Evolutionary conservation across 2,888 invertebrate genomes (phyloP).

Genomic region (Altica lythri): DNA sequence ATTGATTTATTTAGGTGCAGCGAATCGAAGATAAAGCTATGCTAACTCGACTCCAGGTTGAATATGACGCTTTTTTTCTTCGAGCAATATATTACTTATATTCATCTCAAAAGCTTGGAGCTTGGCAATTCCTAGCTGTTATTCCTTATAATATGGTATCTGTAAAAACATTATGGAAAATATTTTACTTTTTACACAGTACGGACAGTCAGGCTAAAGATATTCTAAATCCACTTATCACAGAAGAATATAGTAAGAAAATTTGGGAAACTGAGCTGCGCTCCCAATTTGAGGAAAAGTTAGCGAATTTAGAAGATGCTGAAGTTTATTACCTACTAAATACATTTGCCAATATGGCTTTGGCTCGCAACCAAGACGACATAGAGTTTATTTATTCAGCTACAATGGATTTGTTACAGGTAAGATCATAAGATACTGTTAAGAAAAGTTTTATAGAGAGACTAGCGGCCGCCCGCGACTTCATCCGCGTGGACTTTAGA

Average conservation of each 20-base stretch:
- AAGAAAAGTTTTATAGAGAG: no score
- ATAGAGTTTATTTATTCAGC: conserved; percentile 68
- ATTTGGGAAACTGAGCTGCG: conserved; percentile 59
- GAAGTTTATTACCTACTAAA: conserved; percentile 79
- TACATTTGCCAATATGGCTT: conserved; percentile 79
- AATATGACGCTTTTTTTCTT: conserved; percentile 75
- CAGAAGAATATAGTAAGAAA: conserved; percentile 58
- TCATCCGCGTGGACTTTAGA: no score
- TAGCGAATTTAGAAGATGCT: conserved; percentile 68
- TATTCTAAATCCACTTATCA: conserved; percentile 46
- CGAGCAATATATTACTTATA: conserved; percentile 72
- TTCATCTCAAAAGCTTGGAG: conserved; percentile 71
- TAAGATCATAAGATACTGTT: no score
- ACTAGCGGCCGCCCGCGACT: no score
- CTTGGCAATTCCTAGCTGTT: conserved; percentile 82
- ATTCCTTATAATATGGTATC: conserved; percentile 70
- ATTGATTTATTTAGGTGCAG: conserved; percentile 42
- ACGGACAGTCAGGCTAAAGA: conserved; percentile 58
- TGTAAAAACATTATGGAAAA: conserved; percentile 65
- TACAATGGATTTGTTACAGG: conserved; percentile 72
- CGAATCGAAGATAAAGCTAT: conserved; percentile 57
- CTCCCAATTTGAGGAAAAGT: conserved; percentile 66
- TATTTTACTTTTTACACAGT: conserved; percentile 67
- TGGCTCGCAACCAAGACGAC: conserved; percentile 65
- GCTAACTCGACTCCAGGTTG: conserved; percentile 66